Evolutionary conservation across 2,888 invertebrate genomes (phyloP), one percentile per base, ranked within the genome.

Genomic region (Acanthosepion pharaonis): DNA sequence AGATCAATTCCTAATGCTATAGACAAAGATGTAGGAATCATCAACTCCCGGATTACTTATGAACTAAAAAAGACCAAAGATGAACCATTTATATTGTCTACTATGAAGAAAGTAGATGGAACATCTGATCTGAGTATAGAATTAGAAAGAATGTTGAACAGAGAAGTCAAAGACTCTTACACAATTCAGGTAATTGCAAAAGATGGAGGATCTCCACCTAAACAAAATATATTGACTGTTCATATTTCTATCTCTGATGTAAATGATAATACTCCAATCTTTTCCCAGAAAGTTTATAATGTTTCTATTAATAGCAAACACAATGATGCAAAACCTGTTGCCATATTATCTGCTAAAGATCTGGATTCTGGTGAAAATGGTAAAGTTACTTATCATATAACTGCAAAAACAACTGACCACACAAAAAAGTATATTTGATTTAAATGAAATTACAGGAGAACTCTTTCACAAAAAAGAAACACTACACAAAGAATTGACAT

Each of bases 101-200:
- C n/a, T 0, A 78, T n/a, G n/a, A 78, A 78, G 78, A 78, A 78
- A 78, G n/a, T 78, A 9, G 78, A 78, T 78, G 78, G 78, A 33
- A 78, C 78, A 78, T n/a, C 78, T n/a, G 78, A 78, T 33, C 11
- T 78, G 78, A 78, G n/a, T n/a, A 78, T 78, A 78, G 78, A 78
- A 78, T 78, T n/a, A 78, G 15, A 78, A 78, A 15, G 78, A n/a
- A 9, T 78, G 4, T 18, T 78, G 11, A 33, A 78, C 11, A 78
- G 78, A 78, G 78, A 78, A n/a, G 9, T 11, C 78, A 78, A 78
- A n/a, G 78, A 78, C n/a, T 78, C 78, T 78, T 78, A 78, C 33
- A n/a, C 78, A 78, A 78, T 78, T 78, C 78, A 78, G 18, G 78
- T 78, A 78, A 78, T 78, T 78, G 78, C 78, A 78, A 78, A 78